Evolutionary conservation across 2,888 invertebrate genomes (phyloP).

Genomic region (Acanthopleura granulata): DNA sequence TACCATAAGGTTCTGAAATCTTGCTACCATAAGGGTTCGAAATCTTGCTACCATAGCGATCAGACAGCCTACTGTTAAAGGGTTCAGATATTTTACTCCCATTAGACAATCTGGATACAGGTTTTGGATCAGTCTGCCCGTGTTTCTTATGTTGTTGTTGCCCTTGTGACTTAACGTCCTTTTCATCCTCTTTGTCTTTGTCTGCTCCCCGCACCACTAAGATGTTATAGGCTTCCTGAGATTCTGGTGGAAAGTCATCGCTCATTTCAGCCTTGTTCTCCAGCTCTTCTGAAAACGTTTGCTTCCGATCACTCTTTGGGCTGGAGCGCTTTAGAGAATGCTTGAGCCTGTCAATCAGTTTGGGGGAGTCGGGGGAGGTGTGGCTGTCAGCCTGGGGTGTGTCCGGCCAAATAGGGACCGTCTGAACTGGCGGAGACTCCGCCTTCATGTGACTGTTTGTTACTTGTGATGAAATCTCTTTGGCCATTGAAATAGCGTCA

Average conservation of each 20-base stretch:
- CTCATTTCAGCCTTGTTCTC: slow-evolving; percentile 45
- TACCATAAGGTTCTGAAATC: not conserved
- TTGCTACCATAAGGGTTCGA: slow-evolving; percentile 38
- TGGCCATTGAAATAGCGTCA: slow-evolving; percentile 92
- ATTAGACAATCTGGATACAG: not conserved
- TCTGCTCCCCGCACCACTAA: slow-evolving; percentile 80
- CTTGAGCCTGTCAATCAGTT: slow-evolving; percentile 49
- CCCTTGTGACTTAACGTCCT: not conserved
- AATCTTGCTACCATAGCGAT: slow-evolving; percentile 38
- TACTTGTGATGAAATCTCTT: slow-evolving; percentile 80
- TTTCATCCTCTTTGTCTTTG: slow-evolving; percentile 36
- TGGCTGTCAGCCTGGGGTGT: slow-evolving; percentile 36
- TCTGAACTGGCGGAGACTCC: not conserved
- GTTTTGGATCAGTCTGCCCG: not conserved
- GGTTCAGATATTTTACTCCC: not conserved
- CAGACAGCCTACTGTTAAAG: not conserved
- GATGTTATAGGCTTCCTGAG: slow-evolving; percentile 92
- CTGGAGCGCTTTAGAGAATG: slow-evolving; percentile 66
- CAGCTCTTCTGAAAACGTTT: slow-evolving; percentile 87
- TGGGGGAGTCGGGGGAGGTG: slow-evolving; percentile 38
- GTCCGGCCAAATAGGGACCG: not conserved
- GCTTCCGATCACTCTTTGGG: slow-evolving; percentile 77
- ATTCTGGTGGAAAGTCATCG: slow-evolving; percentile 81
- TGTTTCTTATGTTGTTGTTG: not conserved
- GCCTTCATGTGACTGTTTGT: slow-evolving; percentile 31